Evolutionary conservation across 2,888 invertebrate species (phyloP).

Genomic region (Gonocerus acuteangulatus): DNA sequence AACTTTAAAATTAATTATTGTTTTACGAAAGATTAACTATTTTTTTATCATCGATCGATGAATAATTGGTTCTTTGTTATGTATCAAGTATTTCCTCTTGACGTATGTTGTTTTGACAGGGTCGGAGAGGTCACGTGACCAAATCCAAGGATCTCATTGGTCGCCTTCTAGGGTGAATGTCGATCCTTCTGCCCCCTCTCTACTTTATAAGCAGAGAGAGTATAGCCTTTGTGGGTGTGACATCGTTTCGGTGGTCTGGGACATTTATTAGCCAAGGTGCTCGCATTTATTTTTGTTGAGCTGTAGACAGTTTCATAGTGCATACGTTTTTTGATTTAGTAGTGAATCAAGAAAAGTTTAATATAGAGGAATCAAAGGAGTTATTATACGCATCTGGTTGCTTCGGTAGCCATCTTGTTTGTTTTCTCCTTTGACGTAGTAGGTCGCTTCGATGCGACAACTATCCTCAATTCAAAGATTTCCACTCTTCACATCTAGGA

Average conservation of each 20-base stretch:
- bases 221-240: background rate
- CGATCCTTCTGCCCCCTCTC: conserved; percentile 7
- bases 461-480: conserved; percentile 6
- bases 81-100: conserved; percentile 19
- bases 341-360: background rate
- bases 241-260: background rate
- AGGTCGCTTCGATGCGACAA: conserved; percentile 31
- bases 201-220: background rate
- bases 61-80: conserved; percentile 1
- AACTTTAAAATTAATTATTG: background rate
- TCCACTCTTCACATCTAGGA: background rate
- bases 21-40: conserved; percentile 2
- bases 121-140: conserved; percentile 17
- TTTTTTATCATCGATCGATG: background rate
- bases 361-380: background rate
- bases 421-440: conserved; percentile 31
- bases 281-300: conserved; percentile 7
- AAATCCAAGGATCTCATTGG: conserved; percentile 13
- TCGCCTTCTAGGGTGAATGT: background rate
- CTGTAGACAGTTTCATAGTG: conserved; percentile 2
- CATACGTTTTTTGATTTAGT: too few species aligned
- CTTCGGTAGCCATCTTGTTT: conserved; percentile 31
- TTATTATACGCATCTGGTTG: conserved; percentile 10
- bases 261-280: conserved; percentile 15
- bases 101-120: conserved; percentile 26